phyloP scores from a whole-genome alignment of 1,140 invertebrate species.

The Grapholita molesta region DNA sequence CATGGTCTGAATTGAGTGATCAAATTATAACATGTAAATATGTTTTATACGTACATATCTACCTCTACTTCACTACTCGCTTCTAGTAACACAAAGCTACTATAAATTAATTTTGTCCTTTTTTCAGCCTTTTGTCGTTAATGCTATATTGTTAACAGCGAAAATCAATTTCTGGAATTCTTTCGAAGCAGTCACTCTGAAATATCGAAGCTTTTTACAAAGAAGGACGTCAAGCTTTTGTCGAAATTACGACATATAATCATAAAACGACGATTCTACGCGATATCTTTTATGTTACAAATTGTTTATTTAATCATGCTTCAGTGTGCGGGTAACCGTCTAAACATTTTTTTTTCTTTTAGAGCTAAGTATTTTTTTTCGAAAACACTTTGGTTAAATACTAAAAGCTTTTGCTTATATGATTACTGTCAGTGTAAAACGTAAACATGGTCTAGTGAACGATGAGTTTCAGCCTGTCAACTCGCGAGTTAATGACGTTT shows the following conservation, averaged over 20 bases:
- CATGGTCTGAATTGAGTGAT: too few species aligned
- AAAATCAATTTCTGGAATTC: background rate
- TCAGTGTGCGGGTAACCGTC: too few species aligned
- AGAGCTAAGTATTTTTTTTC: too few species aligned
- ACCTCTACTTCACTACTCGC: too few species aligned
- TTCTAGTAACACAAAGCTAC: background rate
- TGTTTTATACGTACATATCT: too few species aligned
- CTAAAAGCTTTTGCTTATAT: too few species aligned
- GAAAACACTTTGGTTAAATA: too few species aligned
- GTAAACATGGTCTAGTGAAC: too few species aligned
- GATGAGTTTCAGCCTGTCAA: background rate
- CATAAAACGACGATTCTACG: background rate
- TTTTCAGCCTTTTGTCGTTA: background rate
- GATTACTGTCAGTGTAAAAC: too few species aligned
- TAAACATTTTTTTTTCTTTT: too few species aligned
- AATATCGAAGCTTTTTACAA: background rate
- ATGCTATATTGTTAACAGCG: background rate
- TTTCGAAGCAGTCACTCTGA: background rate
- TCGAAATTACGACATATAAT: background rate
- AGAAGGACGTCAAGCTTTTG: background rate
- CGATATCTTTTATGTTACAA: background rate
- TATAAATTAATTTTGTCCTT: background rate
- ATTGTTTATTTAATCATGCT: too few species aligned
- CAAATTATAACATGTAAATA: too few species aligned
- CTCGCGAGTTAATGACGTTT: conserved; percentile 5